Conservation (phyloP, 1,140 invertebrate genomes). For the Neodiprion virginianus region DNA sequence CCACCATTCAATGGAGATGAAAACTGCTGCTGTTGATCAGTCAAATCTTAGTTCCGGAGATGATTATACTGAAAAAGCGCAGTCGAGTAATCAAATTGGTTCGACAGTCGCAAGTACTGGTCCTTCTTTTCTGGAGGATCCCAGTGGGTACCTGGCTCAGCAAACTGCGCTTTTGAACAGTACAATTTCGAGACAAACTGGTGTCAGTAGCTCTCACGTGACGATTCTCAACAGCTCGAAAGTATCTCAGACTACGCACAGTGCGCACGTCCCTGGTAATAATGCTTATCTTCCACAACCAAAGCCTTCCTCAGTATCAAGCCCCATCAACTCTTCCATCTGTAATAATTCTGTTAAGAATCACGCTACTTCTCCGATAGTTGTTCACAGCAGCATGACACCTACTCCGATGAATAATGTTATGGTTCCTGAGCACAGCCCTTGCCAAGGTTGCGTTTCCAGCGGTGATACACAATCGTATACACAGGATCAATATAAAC, state of each 20-base stretch:
- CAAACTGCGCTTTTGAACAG: conserved; percentile 85
- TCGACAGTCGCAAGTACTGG: conserved; percentile 50
- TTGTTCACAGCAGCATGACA: conserved; percentile 57
- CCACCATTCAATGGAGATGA: conserved; percentile 47
- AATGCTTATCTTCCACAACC: conserved; percentile 53
- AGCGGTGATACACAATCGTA: conserved; percentile 48
- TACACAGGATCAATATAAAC: conserved; percentile 49
- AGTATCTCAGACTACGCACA: conserved; percentile 41
- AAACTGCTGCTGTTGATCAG: conserved; percentile 39
- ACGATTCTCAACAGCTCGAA: conserved; percentile 52
- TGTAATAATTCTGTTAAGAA: conserved; percentile 49
- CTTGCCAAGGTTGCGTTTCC: conserved; percentile 48
- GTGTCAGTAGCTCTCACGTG: conserved; percentile 58
- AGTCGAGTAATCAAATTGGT: conserved; percentile 46
- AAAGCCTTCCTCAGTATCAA: conserved; percentile 55
- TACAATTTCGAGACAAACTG: conserved; percentile 80
- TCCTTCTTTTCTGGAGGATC: conserved; percentile 87
- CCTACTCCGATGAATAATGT: conserved; percentile 44
- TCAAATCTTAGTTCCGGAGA: conserved; percentile 39
- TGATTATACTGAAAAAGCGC: conserved; percentile 52
- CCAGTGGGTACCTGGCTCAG: conserved; percentile 85
- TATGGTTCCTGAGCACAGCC: conserved; percentile 46
- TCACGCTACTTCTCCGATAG: conserved; percentile 54
- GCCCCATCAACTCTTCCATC: conserved; percentile 47
- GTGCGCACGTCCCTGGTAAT: conserved; percentile 20